These are phyloP conservation scores for Orgyia antiqua DNA, from an alignment of 2,888 invertebrate species.

Conservation along the genomic window DNA sequence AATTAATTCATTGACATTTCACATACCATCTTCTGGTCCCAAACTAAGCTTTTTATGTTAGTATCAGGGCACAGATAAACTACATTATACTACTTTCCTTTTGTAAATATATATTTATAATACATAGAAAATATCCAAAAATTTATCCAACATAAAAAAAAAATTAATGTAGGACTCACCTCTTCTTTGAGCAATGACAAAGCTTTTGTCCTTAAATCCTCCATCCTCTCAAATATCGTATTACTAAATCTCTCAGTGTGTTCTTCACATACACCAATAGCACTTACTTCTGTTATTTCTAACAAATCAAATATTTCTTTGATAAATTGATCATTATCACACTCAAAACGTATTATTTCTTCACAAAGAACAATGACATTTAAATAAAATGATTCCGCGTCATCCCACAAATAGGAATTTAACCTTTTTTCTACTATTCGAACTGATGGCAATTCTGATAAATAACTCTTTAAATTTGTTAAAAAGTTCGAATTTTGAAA, in stretches of 20 bases:
- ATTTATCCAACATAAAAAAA: no score
- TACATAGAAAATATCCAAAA: no score
- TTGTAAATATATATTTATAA: no score
- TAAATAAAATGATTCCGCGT: conserved; percentile 52
- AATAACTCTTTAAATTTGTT: conserved; percentile 43
- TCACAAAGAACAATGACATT: conserved; percentile 47
- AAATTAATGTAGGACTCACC: no score
- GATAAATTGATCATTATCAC: conserved; percentile 35
- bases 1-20: no score
- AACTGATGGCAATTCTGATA: conserved; percentile 46
- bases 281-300: conserved; percentile 48
- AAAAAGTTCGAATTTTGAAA: conserved; percentile 54
- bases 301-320: conserved; percentile 42
- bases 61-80: no score
- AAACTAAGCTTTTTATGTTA: no score
- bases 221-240: conserved; percentile 52
- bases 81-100: no score
- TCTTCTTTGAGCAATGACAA: conserved; percentile 28
- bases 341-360: conserved; percentile 46
- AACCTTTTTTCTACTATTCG: conserved; percentile 55
- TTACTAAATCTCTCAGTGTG: conserved; percentile 64
- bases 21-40: no score
- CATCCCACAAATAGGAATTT: conserved; percentile 63
- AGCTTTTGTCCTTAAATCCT: conserved; percentile 33
- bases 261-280: conserved; percentile 46